Percentiles rank a stretch among this genome's conserved stretches.
Evolutionary conservation across 1,140 invertebrate species (phyloP).

Genomic region (Chionoecetes opilio): DNA sequence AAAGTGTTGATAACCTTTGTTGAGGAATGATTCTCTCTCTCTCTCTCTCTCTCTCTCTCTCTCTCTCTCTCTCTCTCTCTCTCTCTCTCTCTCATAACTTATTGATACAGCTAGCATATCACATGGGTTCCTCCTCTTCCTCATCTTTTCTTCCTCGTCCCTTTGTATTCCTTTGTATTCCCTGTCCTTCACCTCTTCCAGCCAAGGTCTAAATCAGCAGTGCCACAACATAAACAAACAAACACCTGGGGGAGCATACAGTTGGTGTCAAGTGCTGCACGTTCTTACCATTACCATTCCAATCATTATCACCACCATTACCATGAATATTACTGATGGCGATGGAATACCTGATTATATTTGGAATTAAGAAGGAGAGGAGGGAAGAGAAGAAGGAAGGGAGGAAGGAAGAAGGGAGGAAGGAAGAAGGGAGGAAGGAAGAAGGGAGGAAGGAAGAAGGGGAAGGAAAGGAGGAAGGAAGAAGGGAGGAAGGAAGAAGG

Average conservation of each 20-base stretch:
- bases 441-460: too few species aligned
- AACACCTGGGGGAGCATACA: background rate
- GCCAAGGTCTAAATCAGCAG: background rate
- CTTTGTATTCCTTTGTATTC: background rate
- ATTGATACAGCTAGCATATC: background rate
- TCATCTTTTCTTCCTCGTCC: background rate
- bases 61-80: conserved; percentile 27
- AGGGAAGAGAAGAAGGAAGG: background rate
- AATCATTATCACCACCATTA: background rate
- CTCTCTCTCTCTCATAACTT: background rate
- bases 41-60: conserved; percentile 27
- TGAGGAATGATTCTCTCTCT: background rate
- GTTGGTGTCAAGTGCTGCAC: too few species aligned
- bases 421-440: too few species aligned
- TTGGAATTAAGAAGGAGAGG: background rate
- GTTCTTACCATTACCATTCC: background rate
- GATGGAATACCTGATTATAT: background rate
- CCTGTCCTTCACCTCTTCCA: background rate
- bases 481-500: too few species aligned
- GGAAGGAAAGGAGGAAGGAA: too few species aligned
- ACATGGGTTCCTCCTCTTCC: background rate
- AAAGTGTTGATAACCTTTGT: background rate
- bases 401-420: background rate
- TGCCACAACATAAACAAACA: background rate
- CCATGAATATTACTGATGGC: background rate